Conservation (phyloP, 2,888 invertebrate genomes). For the Drosophila vallismaia region DNA sequence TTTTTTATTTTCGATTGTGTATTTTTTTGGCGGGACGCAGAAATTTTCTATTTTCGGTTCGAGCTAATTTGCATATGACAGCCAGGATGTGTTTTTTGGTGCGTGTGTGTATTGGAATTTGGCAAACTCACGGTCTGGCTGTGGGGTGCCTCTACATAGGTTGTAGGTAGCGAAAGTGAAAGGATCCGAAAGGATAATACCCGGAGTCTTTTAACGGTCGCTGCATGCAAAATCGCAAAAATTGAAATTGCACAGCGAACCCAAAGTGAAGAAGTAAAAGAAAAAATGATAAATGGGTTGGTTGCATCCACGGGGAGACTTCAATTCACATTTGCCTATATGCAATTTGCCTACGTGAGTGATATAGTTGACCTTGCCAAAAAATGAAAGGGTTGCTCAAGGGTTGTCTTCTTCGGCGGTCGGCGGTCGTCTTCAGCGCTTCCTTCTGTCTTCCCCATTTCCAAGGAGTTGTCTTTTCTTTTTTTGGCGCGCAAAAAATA, state of each 20-base stretch:
- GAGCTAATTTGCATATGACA: conserved; percentile 75
- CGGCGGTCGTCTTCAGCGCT: conserved; percentile 55
- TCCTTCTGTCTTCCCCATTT: conserved; percentile 23
- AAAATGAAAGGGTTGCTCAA: conserved; percentile 35
- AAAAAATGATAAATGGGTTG: conserved; percentile 69
- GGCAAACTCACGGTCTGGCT: conserved; percentile 58
- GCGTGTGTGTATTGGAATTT: conserved; percentile 65
- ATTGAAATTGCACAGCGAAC: conserved; percentile 34
- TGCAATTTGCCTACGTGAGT: conserved; percentile 65
- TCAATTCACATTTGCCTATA: conserved; percentile 57
- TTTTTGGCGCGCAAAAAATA: conserved; percentile 78
- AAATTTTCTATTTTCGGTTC: conserved; percentile 53
- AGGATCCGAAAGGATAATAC: conserved; percentile 70
- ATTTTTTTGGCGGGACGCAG: conserved; percentile 67
- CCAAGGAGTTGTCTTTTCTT: conserved; percentile 28
- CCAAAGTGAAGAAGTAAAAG: conserved; percentile 5
- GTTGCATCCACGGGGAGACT: conserved; percentile 47
- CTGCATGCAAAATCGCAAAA: conserved; percentile 72
- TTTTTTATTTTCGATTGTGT: conserved; percentile 40
- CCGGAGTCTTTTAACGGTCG: conserved; percentile 56
- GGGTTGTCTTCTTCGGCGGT: conserved; percentile 57
- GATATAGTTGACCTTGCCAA: conserved; percentile 60
- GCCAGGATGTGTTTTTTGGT: conserved; percentile 34
- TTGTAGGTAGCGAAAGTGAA: conserved; percentile 75
- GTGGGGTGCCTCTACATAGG: not conserved